These are phyloP conservation scores for Semotilus atromaculatus DNA, from an alignment of 2,797 vertebrate species.

Conservation along the genomic window DNA sequence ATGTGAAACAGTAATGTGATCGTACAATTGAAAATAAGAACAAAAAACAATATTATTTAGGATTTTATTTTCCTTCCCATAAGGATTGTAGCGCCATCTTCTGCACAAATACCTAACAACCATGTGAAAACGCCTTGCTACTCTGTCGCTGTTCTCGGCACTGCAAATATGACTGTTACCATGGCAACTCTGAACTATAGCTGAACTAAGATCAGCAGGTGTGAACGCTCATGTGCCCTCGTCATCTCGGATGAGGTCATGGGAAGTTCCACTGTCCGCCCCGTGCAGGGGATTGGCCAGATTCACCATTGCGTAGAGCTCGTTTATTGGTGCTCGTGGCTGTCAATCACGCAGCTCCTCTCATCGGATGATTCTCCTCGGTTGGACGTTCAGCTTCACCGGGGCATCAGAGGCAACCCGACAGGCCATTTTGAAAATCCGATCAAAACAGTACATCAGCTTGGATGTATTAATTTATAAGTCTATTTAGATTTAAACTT, in stretches of 20 bases:
- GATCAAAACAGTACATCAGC: neutral
- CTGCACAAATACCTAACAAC: neutral
- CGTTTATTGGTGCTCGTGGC: constrained; percentile 25
- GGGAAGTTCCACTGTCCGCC: constrained; percentile 37
- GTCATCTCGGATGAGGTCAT: constrained; percentile 39
- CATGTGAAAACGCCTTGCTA: neutral
- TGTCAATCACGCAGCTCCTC: constrained; percentile 22
- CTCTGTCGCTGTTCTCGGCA: neutral
- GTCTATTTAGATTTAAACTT: constrained; percentile 10
- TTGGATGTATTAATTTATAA: neutral
- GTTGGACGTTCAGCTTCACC: neutral
- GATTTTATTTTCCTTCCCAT: neutral
- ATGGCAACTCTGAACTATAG: neutral
- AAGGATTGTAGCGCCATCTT: constrained; percentile 2
- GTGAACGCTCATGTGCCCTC: neutral
- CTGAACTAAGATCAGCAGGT: constrained; percentile 39
- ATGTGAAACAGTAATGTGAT: too few species aligned
- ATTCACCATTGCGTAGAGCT: neutral
- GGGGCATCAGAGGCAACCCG: neutral
- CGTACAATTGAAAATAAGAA: neutral
- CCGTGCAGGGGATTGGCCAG: constrained; percentile 28
- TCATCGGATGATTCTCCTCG: constrained; percentile 15
- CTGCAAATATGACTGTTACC: constrained; percentile 5
- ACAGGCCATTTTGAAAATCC: neutral
- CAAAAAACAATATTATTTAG: neutral